Evolutionary conservation across 2,113 vertebrate species (phyloP), one percentile per base, ranked within the genome.

Genomic region (Myiagra hebetior): DNA sequence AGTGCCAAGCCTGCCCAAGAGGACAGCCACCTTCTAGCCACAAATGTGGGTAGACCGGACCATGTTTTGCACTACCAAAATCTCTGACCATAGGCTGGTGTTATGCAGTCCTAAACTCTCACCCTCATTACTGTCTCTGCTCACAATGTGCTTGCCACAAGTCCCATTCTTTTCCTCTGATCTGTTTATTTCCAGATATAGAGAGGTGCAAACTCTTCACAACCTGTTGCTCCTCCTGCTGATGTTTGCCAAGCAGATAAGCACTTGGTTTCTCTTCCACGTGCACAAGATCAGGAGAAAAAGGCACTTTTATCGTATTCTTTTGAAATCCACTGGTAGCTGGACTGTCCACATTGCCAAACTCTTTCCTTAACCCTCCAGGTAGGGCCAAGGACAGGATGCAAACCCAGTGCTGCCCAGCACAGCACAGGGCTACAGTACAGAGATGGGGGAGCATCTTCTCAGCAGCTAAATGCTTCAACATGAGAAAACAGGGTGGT

Each of bases 371-470:
- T 69, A 52, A 59, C 6, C 37, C 49, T 85, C 19, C 64, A 85
- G 39, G 50, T 1, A 52, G 67, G 10, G 55, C 37, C 59, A 33
- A 70, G 44, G 63, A 33, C 3, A 56, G 44, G 31, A 21, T 72
- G 33, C 31, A 67, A 85, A 73, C 6, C 17, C 11, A 3, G 15
- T 4, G 17, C 78, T 85, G 19, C 19, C 9, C 75, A 62, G 50
- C 3, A 5, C 3, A 2, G 18, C 28, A 10, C 4, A 0, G 33
- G 72, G 52, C 16, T 52, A 70, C 4, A 30, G 47, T 1, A 2
- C 41, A 55, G 78, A 72, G 50, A 35, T 11, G 5, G 1, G 26
- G 6, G 4, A 79, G 7, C 19, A 52, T n/a, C 59, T 79, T 73
- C 63, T 39, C 70, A 50, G 50, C 21, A 37, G 11, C 19, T 44